phyloP scores from a whole-genome alignment of 2,797 vertebrate genomes.

The Chrysolophus pictus region DNA sequence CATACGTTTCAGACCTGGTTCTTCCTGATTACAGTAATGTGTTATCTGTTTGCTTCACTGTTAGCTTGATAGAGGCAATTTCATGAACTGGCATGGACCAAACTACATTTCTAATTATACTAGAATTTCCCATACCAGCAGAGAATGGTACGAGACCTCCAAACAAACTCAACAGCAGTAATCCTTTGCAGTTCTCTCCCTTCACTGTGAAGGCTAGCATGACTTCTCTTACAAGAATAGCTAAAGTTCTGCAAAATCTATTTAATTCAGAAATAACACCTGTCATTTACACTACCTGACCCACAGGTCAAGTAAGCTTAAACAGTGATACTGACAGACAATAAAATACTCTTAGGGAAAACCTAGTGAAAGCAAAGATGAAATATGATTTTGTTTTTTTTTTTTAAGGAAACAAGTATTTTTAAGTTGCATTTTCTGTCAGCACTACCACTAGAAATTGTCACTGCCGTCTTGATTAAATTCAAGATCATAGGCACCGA shows the following conservation, averaged over 20 bases:
- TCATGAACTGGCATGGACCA: not conserved
- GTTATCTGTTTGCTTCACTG: not conserved
- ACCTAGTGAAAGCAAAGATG: not conserved
- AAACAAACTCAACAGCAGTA: not conserved
- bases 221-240: not conserved
- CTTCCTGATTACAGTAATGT: slow-evolving; percentile 5
- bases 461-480: not conserved
- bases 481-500: not conserved
- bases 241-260: not conserved
- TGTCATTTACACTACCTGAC: not conserved
- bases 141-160: not conserved
- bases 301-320: not conserved
- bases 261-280: not conserved
- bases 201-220: not conserved
- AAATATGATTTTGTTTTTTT: not conserved
- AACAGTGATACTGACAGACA: not conserved
- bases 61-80: not conserved
- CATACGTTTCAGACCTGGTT: slow-evolving; percentile 10
- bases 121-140: not conserved
- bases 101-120: not conserved
- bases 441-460: not conserved
- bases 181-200: not conserved
- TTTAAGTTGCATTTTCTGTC: not conserved
- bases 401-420: not conserved
- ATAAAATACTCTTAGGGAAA: not conserved